Conservation (phyloP, 2,797 vertebrate genomes). For the Coracias cyanogaster region DNA sequence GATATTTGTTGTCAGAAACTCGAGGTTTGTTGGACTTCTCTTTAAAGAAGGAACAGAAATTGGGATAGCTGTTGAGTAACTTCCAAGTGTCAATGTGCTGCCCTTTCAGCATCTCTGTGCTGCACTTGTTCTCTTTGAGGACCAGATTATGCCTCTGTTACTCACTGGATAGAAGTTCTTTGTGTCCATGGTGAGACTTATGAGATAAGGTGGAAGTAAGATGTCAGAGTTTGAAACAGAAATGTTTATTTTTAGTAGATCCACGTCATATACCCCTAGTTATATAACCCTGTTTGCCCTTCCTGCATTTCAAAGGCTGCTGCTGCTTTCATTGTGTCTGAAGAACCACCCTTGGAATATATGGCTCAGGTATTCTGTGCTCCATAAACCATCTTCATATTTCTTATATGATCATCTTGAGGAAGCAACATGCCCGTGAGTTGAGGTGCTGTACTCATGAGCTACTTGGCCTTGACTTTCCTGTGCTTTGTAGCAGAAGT, state of each 20-base stretch:
- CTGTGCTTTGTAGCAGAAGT: neutral
- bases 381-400: neutral
- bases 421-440: neutral
- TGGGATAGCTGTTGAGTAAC: neutral
- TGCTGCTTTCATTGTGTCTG: neutral
- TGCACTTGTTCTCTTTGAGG: neutral
- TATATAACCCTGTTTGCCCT: neutral
- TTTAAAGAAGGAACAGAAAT: slow-evolving; percentile 18
- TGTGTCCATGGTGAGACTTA: neutral
- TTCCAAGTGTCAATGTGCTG: neutral
- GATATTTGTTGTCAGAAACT: slow-evolving; percentile 22
- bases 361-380: neutral
- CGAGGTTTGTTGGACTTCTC: neutral
- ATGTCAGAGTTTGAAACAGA: neutral
- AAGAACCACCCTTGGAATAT: neutral
- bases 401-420: neutral
- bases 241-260: neutral
- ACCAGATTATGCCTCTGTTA: neutral
- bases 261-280: neutral
- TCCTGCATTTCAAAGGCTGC: neutral
- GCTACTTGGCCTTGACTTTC: neutral
- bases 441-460: neutral
- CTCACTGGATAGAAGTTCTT: neutral
- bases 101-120: neutral
- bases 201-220: neutral